Evolutionary conservation across 2,797 vertebrate species (phyloP), one percentile per base, ranked within the genome.

Genomic region (Danio kyathit): DNA sequence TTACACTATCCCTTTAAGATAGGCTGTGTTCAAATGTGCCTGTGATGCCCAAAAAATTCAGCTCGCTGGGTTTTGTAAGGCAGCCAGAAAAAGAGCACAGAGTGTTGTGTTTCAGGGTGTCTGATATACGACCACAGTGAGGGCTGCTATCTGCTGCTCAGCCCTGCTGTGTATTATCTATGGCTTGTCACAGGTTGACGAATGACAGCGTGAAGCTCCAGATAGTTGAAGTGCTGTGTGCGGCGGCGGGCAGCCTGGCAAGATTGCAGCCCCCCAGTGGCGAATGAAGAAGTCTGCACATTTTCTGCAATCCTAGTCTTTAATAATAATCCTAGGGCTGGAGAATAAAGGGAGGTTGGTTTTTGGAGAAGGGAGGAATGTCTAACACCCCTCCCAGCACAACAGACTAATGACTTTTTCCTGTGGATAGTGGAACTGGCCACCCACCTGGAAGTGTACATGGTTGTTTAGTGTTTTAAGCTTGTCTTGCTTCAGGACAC

Each of bases 101-200:
- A 60, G 65, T 70, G 56, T 61, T 71, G 54, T 63, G 38, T 61
- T 60, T 71, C 76, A 43, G 56, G 14, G 38, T 51, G 79, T 85
- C 86, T 91, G 91, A 93, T 91, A 88, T 90, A 90, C 88, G 88
- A 86, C 88, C 80, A 88, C 85, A 86, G 83, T 76, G 83, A 88
- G 85, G 86, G 82, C 21, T 90, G 85, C 87, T 89, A 87, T 90
- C 91, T 90, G 81, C 91, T 90, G 88, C 86, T 86, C 88, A 84
- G 88, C 87, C 89, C 86, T 87, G 89, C 87, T 85, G 64, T 56
- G 76, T 89, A 91, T 94, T 91, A 93, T 93, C 92, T 91, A 87
- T 81, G 74, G 87, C 86, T 86, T 87, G 88, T 91, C 90, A 88
- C 76, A 76, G 72, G 82, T 84, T 95, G 94, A 93, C 92, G 85